A percentile compares a stretch with the other conserved stretches of the same genome.
These are phyloP conservation scores for Scaptomyza hsui DNA, from an alignment of 1,140 invertebrate genomes.

Conservation along the genomic window DNA sequence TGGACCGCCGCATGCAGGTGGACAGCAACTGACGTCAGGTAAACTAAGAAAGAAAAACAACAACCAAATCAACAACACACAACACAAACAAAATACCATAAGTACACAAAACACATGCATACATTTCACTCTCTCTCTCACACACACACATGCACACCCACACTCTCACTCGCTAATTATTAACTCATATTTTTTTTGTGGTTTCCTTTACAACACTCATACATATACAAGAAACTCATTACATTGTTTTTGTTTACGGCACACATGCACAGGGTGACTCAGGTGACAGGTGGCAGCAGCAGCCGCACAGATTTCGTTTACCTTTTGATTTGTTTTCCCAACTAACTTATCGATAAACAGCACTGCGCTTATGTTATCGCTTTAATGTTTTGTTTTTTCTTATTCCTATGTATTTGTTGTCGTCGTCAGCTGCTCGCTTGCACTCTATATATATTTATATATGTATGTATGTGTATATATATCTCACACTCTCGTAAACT, in stretches of 20 bases:
- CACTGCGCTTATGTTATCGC: constrained; percentile 6
- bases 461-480: too few relatives aligned
- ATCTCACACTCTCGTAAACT: constrained; percentile 1
- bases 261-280: constrained; percentile 43
- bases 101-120: constrained; percentile 8
- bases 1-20: constrained; percentile 81
- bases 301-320: constrained; percentile 6
- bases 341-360: constrained; percentile 24
- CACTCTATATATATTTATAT: constrained; percentile 13
- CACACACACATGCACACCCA: neutral
- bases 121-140: constrained; percentile 2
- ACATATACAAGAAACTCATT: too few relatives aligned
- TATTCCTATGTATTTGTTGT: constrained; percentile 17
- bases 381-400: constrained; percentile 28
- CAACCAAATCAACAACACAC: constrained; percentile 9
- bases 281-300: constrained; percentile 32
- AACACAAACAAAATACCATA: constrained; percentile 14
- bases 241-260: too few relatives aligned
- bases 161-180: neutral
- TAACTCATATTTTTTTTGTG: neutral
- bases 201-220: constrained; percentile 3
- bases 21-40: constrained; percentile 80
- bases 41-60: constrained; percentile 33
- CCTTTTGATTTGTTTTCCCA: constrained; percentile 11
- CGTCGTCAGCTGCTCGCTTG: constrained; percentile 19